Evolutionary conservation across 2,888 invertebrate species (phyloP).

Genomic region (Graphium colonna): DNA sequence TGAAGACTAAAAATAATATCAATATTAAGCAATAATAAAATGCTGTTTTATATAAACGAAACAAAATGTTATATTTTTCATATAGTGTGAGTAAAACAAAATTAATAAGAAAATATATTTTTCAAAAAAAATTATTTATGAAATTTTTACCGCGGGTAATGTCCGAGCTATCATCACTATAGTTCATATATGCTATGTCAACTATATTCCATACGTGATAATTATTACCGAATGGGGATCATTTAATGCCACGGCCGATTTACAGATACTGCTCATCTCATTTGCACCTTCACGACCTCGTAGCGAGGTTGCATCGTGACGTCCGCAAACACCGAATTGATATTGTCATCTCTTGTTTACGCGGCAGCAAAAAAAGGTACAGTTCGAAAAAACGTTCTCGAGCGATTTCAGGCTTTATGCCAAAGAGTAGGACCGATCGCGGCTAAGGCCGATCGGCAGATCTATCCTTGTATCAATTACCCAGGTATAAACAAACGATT

Average conservation of each 20-base stretch:
- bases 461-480: constrained; percentile 36
- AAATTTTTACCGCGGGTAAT: too few species aligned
- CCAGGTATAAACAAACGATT: constrained; percentile 35
- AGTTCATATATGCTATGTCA: background rate
- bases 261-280: constrained; percentile 23
- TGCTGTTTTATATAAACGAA: too few species aligned
- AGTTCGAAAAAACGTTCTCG: background rate
- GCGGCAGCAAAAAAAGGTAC: background rate
- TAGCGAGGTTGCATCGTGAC: constrained; percentile 33
- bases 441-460: constrained; percentile 13
- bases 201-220: background rate
- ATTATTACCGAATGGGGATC: constrained; percentile 9
- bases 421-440: background rate
- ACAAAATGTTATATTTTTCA: too few species aligned
- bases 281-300: constrained; percentile 40
- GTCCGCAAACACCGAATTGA: constrained; percentile 22
- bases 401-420: constrained; percentile 9
- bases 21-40: too few species aligned
- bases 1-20: too few species aligned
- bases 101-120: too few species aligned
- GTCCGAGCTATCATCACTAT: too few species aligned
- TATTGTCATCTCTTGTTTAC: constrained; percentile 19
- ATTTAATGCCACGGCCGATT: constrained; percentile 11
- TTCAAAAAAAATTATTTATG: too few species aligned
- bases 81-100: too few species aligned